Percentiles rank a stretch among this genome's conserved stretches.
Evolutionary conservation across 2,888 invertebrate genomes (phyloP).

Genomic region (Neoaliturus tenellus): DNA sequence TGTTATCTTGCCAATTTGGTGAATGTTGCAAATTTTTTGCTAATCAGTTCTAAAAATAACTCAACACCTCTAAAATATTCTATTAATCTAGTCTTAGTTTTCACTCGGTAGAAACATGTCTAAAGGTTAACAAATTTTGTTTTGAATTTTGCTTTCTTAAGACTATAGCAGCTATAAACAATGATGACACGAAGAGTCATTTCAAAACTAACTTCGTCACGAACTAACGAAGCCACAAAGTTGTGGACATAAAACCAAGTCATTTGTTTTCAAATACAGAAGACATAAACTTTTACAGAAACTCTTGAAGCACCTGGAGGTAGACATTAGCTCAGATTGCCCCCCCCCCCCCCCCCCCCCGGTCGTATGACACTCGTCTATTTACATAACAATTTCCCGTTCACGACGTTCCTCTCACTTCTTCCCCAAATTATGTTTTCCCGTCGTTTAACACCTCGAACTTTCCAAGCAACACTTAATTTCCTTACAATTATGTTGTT

Average conservation of each 20-base stretch:
- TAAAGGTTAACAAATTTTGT: too few relatives aligned
- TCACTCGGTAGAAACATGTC: too few relatives aligned
- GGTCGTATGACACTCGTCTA: background rate
- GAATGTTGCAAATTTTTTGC: too few relatives aligned
- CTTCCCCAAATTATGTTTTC: background rate
- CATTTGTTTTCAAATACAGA: background rate
- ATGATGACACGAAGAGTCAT: too few relatives aligned
- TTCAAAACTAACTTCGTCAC: too few relatives aligned
- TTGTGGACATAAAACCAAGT: background rate
- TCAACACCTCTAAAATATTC: too few relatives aligned
- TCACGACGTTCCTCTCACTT: background rate
- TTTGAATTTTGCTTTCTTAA: too few relatives aligned
- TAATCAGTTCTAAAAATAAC: too few relatives aligned
- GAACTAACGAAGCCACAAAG: too few relatives aligned
- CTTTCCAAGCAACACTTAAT: constrained; percentile 1
- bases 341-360: background rate
- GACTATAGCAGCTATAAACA: too few relatives aligned
- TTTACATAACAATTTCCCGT: constrained; percentile 23
- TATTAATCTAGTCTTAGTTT: too few relatives aligned
- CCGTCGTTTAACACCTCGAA: background rate
- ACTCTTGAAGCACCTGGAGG: background rate
- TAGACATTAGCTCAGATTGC: background rate
- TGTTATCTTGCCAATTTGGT: too few relatives aligned
- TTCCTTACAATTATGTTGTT: background rate
- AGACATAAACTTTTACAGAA: background rate